Evolutionary conservation across 2,113 vertebrate genomes (phyloP).

Genomic region (Rhadina sibilatrix): DNA sequence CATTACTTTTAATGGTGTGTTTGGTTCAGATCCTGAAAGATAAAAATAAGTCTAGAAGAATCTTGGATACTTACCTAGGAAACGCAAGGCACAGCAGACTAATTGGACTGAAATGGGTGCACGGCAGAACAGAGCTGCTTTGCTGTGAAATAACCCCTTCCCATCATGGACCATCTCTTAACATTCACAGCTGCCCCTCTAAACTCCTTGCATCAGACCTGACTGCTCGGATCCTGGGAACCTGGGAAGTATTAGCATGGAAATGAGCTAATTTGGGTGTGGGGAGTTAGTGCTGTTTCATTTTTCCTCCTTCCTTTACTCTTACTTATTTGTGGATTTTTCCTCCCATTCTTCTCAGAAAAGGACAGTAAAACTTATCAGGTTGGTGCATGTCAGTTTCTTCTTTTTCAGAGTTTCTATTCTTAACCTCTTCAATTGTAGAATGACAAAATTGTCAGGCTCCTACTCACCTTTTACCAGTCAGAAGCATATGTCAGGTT

Average conservation of each 20-base stretch:
- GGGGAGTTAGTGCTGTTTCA: background rate
- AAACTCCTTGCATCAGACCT: background rate
- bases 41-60: background rate
- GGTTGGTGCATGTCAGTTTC: background rate
- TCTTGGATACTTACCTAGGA: background rate
- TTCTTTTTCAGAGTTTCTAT: background rate
- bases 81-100: background rate
- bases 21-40: background rate
- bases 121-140: background rate
- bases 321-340: background rate
- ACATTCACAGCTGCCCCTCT: rapidly evolving
- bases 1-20: background rate
- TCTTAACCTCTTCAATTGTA: background rate
- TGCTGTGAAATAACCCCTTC: background rate
- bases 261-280: background rate
- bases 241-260: background rate
- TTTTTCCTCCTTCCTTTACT: background rate
- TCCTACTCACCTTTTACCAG: background rate
- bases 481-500: background rate
- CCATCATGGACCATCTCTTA: background rate
- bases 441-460: background rate
- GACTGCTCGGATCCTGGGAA: background rate
- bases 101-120: background rate
- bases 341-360: background rate
- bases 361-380: background rate